Base-by-base conservation (phyloP, 2,113 vertebrate species). In the Proterorhinus semilunaris region DNA sequence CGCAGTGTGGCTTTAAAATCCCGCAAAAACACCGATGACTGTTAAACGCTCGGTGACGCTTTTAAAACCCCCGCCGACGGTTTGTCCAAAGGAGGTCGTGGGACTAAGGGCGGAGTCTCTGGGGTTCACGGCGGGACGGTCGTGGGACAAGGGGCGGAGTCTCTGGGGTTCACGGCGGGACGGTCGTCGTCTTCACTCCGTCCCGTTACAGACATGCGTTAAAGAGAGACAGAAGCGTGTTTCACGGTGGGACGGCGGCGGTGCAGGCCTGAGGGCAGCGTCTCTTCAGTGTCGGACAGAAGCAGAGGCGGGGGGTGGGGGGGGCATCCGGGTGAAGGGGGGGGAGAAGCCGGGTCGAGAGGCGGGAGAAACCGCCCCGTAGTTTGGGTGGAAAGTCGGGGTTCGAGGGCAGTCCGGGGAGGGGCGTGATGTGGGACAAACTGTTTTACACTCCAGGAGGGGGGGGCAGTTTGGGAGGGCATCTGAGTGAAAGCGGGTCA, bases 261-360 rank as follows among this genome's bases (percentile, higher is more conserved):
- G n/a, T 61, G 58, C 58, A 61, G 68, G 50, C 16, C 69, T 64
- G 63, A 51, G 50, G 58, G 45, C 58, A 6, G 42, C 13, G 8
- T 61, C 42, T 15, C 49, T 8, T 51, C 58, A 65, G 50, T 78
- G 82, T 74, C 67, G 65, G 58, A 61, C 58, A 61, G 42, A 61
- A 45, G 55, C 55, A 42, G 55, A 58, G 55, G 11, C 21, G 21
- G 6, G 27, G 36, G 55, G 42, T 2, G 9, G 17, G 54, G 54
- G 12, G 54, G 54, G 54, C 21, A 36, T 36, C 10, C 1, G 55
- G 55, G 53, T 17, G 21, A 55, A 21, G 16, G 15, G 12, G 5
- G 50, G 50, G 7, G n/a, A 15, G 50, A 15, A 12, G n/a, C n/a
- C 13, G 15, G 50, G 15, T 51, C 7, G n/a, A n/a, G n/a, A 12